A percentile compares a stretch with the other conserved stretches of the same genome.
These are phyloP conservation scores for Sabellastarte sp. DNA, from an alignment of 2,888 invertebrate species.

Conservation along the genomic window DNA sequence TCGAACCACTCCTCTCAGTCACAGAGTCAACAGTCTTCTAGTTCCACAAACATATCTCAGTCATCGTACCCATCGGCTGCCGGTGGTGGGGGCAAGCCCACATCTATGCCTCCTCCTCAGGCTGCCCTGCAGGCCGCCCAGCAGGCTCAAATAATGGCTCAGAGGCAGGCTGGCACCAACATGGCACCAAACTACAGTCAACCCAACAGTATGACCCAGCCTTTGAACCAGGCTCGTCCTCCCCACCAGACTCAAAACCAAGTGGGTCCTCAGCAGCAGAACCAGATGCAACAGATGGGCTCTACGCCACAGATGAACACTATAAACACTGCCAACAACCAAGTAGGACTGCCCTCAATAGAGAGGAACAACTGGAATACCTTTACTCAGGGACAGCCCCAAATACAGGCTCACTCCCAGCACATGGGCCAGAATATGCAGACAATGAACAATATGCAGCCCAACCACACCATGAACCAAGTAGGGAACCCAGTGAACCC, in stretches of 20 bases:
- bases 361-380: conserved; percentile 1
- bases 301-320: conserved; percentile 2
- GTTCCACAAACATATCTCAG: not conserved
- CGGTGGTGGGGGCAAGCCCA: conserved; percentile 10
- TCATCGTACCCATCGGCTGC: conserved; percentile 2
- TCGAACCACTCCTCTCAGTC: conserved; percentile 4
- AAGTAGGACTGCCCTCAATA: not conserved
- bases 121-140: conserved; percentile 48
- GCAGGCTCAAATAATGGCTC: conserved; percentile 47
- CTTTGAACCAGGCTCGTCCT: not conserved
- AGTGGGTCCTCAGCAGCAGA: not conserved
- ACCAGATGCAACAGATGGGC: conserved; percentile 1
- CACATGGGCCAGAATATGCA: not conserved
- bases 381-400: conserved; percentile 7
- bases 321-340: no score
- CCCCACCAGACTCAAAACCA: not conserved
- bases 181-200: not conserved
- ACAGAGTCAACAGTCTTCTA: conserved; percentile 12
- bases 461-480: not conserved
- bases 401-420: conserved; percentile 32
- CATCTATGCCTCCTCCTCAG: conserved; percentile 36
- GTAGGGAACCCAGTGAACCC: not conserved
- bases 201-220: not conserved
- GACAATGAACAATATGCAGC: not conserved
- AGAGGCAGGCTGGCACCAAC: conserved; percentile 36